phyloP scores from a whole-genome alignment of 2,888 invertebrate species.

The Cryptus viduatorius region DNA sequence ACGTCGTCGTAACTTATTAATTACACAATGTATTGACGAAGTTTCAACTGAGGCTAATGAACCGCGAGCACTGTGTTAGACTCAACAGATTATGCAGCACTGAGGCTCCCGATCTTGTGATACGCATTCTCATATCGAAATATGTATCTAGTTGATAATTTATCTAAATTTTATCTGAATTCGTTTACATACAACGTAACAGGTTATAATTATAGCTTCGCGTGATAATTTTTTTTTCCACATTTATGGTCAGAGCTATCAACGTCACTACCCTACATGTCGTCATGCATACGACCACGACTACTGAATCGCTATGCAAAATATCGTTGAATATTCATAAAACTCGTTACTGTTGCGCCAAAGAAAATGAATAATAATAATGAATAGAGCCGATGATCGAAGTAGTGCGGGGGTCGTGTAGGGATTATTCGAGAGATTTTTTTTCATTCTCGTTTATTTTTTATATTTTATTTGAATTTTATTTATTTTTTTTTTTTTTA shows the following conservation, averaged over 20 bases:
- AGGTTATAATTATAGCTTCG: not conserved
- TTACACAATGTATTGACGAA: too few species aligned
- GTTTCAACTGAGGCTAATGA: too few species aligned
- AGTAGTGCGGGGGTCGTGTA: not conserved
- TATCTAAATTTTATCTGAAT: not conserved
- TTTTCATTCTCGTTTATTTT: not conserved
- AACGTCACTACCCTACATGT: slow-evolving; percentile 11
- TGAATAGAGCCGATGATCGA: slow-evolving; percentile 15
- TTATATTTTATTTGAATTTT: not conserved
- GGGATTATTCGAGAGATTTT: slow-evolving; percentile 17
- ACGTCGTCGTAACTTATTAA: too few species aligned
- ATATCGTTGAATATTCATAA: slow-evolving; percentile 20
- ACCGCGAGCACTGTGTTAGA: too few species aligned
- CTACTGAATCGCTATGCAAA: slow-evolving; percentile 15
- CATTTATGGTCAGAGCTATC: slow-evolving; percentile 18
- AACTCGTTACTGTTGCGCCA: slow-evolving; percentile 25
- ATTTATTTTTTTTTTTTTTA: too few species aligned
- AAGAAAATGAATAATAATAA: slow-evolving; percentile 36
- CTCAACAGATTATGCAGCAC: not conserved
- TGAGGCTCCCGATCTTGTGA: not conserved
- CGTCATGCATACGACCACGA: slow-evolving; percentile 25
- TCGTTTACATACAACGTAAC: not conserved
- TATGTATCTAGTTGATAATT: not conserved
- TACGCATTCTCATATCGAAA: not conserved
- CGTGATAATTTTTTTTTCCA: slow-evolving; percentile 1